A percentile compares a stretch with the other conserved stretches of the same genome.
Evolutionary conservation across 53 echinoderm and acorn worm species (phyloP).

Genomic region (Glandiceps talaboti): DNA sequence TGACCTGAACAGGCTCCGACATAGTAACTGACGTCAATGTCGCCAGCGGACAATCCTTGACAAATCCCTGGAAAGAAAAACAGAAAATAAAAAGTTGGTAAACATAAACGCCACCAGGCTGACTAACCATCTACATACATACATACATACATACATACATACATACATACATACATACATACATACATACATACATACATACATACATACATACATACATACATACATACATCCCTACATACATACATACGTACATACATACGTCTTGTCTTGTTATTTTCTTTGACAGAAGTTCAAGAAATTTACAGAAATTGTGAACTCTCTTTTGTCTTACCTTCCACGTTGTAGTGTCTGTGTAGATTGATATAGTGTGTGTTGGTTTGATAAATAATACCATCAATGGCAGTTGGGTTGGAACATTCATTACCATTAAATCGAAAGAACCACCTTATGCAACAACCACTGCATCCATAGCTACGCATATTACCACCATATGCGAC

Average conservation of each 20-base stretch:
- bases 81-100: too few species aligned
- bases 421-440: constrained; percentile 56
- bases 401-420: constrained; percentile 39
- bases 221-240: too few species aligned
- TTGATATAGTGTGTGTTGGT: constrained; percentile 48
- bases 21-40: constrained; percentile 39
- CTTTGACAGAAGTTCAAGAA: too few species aligned
- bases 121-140: too few species aligned
- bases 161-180: too few species aligned
- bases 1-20: constrained; percentile 54
- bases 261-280: too few species aligned
- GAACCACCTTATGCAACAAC: constrained; percentile 65
- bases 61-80: constrained; percentile 54
- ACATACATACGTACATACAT: too few species aligned
- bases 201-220: too few species aligned
- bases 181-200: too few species aligned
- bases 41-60: constrained; percentile 35
- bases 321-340: constrained; percentile 55
- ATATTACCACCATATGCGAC: constrained; percentile 58
- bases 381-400: constrained; percentile 57
- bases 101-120: too few species aligned
- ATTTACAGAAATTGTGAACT: too few species aligned
- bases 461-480: constrained; percentile 42
- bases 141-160: too few species aligned
- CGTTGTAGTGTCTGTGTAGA: constrained; percentile 44